These are phyloP conservation scores for Drosophila auraria DNA, from an alignment of 1,140 invertebrate genomes.

Conservation along the genomic window DNA sequence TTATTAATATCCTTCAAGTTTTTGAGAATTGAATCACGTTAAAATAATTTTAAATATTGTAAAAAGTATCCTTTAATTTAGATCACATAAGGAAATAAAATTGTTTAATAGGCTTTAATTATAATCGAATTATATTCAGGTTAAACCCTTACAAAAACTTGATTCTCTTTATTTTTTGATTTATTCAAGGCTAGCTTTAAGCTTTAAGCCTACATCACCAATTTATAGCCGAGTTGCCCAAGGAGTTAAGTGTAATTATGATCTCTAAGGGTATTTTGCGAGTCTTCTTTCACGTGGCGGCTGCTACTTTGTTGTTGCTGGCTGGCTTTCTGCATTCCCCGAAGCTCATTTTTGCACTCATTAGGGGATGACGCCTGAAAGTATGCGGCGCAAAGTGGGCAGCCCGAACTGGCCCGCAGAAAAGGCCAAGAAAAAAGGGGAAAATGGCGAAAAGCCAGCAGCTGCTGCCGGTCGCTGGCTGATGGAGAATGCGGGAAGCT, in stretches of 20 bases:
- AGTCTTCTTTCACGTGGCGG: constrained; percentile 9
- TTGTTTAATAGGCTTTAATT: not conserved
- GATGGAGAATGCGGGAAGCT: constrained; percentile 22
- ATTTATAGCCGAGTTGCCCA: constrained; percentile 9
- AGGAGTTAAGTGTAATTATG: constrained; percentile 26
- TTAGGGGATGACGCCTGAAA: constrained; percentile 63
- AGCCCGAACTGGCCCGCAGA: constrained; percentile 22
- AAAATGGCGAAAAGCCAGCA: constrained; percentile 37
- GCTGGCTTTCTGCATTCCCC: constrained; percentile 29
- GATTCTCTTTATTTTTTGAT: too few species aligned
- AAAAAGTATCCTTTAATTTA: too few species aligned
- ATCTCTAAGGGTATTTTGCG: constrained; percentile 11
- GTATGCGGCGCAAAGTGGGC: constrained; percentile 44
- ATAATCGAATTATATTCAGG: not conserved
- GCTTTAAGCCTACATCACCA: not conserved
- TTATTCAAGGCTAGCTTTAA: not conserved
- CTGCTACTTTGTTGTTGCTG: constrained; percentile 9
- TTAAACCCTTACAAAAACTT: too few species aligned
- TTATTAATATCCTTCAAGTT: too few species aligned
- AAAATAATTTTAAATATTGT: too few species aligned
- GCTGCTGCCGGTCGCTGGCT: constrained; percentile 39
- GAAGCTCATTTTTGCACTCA: constrained; percentile 76
- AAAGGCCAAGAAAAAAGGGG: constrained; percentile 37
- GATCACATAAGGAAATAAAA: too few species aligned
- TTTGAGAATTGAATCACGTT: too few species aligned